These are phyloP conservation scores for Drosophila nigritarsus DNA, from an alignment of 2,888 invertebrate genomes.

Conservation along the genomic window DNA sequence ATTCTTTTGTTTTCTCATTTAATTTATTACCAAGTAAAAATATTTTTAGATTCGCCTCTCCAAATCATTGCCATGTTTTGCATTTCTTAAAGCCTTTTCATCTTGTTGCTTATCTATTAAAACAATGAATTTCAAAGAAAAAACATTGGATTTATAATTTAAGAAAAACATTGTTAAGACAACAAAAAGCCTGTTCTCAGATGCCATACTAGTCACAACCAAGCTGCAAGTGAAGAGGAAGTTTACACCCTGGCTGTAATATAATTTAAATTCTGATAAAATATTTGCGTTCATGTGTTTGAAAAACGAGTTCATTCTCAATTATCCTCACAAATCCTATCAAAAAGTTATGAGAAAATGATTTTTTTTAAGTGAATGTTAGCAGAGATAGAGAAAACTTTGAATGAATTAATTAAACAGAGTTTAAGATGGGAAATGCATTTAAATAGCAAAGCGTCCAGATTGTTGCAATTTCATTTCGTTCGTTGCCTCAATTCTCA, in stretches of 20 bases:
- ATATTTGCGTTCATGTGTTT: neutral
- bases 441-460: slow-evolving; percentile 4
- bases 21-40: neutral
- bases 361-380: neutral
- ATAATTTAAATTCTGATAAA: neutral
- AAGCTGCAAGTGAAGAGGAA: neutral
- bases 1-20: slow-evolving; percentile 21
- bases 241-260: neutral
- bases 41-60: neutral
- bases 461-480: neutral
- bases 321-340: neutral
- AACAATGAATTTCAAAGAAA: neutral
- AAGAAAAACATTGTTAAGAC: neutral
- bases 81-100: neutral
- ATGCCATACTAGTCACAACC: neutral
- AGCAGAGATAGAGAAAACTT: neutral
- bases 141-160: neutral
- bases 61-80: neutral
- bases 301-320: neutral
- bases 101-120: neutral
- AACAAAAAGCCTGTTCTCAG: neutral
- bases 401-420: slow-evolving; percentile 2
- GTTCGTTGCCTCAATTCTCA: neutral
- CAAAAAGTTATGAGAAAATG: neutral
- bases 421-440: slow-evolving; percentile 14